Base-by-base conservation (phyloP, 2,797 vertebrate species). In the Bradypodion pumilum region DNA sequence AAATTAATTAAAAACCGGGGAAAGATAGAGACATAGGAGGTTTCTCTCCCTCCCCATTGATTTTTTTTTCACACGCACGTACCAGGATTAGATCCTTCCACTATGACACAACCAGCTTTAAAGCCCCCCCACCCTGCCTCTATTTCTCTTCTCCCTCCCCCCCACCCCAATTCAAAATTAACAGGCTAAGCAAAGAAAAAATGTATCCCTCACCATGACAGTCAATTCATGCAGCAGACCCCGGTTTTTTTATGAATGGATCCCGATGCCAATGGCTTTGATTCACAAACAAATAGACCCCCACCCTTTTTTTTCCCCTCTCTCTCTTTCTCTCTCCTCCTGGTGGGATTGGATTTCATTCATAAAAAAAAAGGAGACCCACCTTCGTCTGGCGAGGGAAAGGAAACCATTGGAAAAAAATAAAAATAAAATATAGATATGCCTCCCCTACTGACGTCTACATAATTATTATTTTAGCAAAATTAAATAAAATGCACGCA, bases 241-340 rank as follows among this genome's bases (percentile, higher is more conserved):
- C 68, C 76, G 74, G 46, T 81, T 83, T 90, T 90, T 91, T 91
- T 92, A 90, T 91, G 87, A 92, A 91, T 91, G 89, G 85, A 88
- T 73, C 84, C 84, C 82, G 81, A 90, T 90, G 88, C 83, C 85
- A 89, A 91, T 87, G 66, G 88, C 82, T 40, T 84, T 74, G 88
- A 91, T 91, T 90, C 89, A 91, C 86, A 88, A 90, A 89, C 82
- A 86, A 90, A 86, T 85, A 89, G 76, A 80, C 80, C 68, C 60
- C 75, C 80, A 74, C 84, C 65, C 63, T 56, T 52, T 73, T 62
- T 52, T 46, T 19, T 6, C 44, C 5, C 23, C 16, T 56, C 44
- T 32, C 12, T 52, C 74, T 73, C 72, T 76, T 23, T 49, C 6
- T 70, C 1, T 27, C 66, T 79, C 59, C 69, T 74, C 42, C 68